Evolutionary conservation across 2,113 vertebrate species (phyloP), one percentile per base, ranked within the genome.

Genomic region (Propithecus coquereli): DNA sequence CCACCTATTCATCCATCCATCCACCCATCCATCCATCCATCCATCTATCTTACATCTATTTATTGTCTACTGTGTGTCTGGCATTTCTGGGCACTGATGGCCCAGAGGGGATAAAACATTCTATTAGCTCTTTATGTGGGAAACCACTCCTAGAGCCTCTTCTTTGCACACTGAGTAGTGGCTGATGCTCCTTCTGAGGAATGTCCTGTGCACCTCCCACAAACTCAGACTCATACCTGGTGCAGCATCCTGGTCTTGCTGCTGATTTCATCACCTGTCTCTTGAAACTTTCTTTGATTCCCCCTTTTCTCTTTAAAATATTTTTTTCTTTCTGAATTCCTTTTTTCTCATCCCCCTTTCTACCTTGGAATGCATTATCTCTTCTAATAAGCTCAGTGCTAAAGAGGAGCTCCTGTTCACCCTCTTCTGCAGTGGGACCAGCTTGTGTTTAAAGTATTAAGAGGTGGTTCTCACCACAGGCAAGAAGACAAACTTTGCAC

Each of bases 391-490:
- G 47, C 57, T 61, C 8, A 9, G 14, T n/a, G 16, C 68, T 50
- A 20, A 8, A 22, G 11, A 76, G 5, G 3, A 13, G 1, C 2
- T 13, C 2, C 25, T 22, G 59, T 43, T 18, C 17, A 22, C 23
- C 11, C 6, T 47, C 37, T 32, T 87, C 22, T 52, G 3, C 2
- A 5, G 12, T 43, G 23, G 4, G 8, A 16, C 40, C n/a, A 47
- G 8, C 32, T 81, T 71, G n/a, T 22, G 18, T 47, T 80, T 87
- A 17, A 40, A 86, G 40, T 68, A 40, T 8, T 89, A 14, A 66
- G 45, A 40, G 27, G 11, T 54, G 68, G 40, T 22, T 90, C 4
- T 94, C 32, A 17, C n/a, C 2, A 3, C 4, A 27, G 86, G 40
- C n/a, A 65, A 65, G 70, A 61, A 70, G 54, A 81, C 13, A 74